A percentile compares a stretch with the other conserved stretches of the same genome.
Evolutionary conservation across 2,113 vertebrate species (phyloP).

Genomic region (Centropus unirufus): DNA sequence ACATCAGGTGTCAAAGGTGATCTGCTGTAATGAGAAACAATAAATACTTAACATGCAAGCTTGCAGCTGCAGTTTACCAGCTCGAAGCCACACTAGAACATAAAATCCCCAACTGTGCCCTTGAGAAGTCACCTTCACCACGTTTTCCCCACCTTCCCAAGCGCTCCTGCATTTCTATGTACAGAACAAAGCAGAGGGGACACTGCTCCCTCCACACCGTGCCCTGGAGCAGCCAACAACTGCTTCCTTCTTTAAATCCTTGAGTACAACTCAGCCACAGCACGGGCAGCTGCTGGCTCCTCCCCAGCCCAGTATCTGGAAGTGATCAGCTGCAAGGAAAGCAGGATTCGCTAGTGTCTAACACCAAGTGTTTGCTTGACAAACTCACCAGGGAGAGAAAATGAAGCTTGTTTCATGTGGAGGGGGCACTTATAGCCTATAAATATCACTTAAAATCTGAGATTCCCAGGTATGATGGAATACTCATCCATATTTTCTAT

Average conservation of each 20-base stretch:
- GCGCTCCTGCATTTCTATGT: not conserved
- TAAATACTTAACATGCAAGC: conserved; percentile 23
- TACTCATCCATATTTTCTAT: not conserved
- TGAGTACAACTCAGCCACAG: not conserved
- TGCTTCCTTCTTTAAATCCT: not conserved
- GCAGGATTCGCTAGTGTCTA: not conserved
- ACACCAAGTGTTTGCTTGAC: not conserved
- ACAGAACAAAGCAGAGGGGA: not conserved
- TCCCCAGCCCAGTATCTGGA: not conserved
- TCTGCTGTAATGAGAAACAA: not conserved
- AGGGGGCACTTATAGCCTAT: not conserved
- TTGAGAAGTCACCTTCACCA: not conserved
- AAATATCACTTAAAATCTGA: not conserved
- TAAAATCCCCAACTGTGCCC: not conserved
- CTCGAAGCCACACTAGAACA: not conserved
- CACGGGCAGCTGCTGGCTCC: not conserved
- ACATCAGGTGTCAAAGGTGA: conserved; percentile 14
- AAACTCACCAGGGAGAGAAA: not conserved
- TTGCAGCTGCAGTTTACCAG: not conserved
- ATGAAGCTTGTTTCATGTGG: not conserved
- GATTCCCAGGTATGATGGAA: not conserved
- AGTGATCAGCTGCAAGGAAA: not conserved
- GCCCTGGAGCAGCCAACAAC: not conserved
- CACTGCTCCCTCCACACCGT: not conserved
- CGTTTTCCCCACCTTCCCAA: not conserved